phyloP scores from a whole-genome alignment of 2,888 invertebrate genomes.

The Alitta virens region DNA sequence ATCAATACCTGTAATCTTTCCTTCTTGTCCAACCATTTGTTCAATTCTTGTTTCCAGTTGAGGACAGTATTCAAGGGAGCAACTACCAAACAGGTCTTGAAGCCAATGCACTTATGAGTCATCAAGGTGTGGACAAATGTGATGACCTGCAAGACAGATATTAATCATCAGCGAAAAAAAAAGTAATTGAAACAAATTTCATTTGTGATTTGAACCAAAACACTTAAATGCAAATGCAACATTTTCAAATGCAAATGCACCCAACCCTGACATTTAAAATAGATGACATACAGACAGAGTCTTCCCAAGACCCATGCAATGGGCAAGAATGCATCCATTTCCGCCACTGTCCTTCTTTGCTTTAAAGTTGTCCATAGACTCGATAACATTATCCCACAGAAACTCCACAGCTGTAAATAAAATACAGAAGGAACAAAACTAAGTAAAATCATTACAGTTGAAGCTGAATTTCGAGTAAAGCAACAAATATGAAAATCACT shows the following conservation, averaged over 20 bases:
- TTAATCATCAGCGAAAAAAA: background rate
- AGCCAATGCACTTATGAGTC: conserved; percentile 65
- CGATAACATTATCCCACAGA: conserved; percentile 91
- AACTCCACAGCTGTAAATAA: conserved; percentile 74
- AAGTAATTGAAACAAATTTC: too few relatives aligned
- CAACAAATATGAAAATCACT: background rate
- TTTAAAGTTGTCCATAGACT: conserved; percentile 75
- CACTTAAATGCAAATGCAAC: too few relatives aligned
- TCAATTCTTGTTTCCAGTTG: conserved; percentile 93
- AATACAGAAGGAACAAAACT: background rate
- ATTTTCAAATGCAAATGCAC: too few relatives aligned
- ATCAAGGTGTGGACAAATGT: conserved; percentile 81
- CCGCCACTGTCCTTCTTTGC: conserved; percentile 75
- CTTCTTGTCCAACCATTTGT: conserved; percentile 70
- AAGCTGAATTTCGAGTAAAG: too few relatives aligned
- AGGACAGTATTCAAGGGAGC: conserved; percentile 91
- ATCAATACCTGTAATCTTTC: conserved; percentile 35
- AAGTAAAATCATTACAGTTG: too few relatives aligned
- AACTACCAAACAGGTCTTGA: conserved; percentile 80
- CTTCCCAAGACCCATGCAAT: conserved; percentile 96
- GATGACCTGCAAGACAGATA: conserved; percentile 66
- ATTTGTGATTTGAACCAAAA: too few relatives aligned
- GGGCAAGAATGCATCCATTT: conserved; percentile 90
- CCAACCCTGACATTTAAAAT: too few relatives aligned
- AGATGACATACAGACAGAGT: conserved; percentile 72